Evolutionary conservation across 2,888 invertebrate genomes (phyloP).

Genomic region (Pterostichus niger): DNA sequence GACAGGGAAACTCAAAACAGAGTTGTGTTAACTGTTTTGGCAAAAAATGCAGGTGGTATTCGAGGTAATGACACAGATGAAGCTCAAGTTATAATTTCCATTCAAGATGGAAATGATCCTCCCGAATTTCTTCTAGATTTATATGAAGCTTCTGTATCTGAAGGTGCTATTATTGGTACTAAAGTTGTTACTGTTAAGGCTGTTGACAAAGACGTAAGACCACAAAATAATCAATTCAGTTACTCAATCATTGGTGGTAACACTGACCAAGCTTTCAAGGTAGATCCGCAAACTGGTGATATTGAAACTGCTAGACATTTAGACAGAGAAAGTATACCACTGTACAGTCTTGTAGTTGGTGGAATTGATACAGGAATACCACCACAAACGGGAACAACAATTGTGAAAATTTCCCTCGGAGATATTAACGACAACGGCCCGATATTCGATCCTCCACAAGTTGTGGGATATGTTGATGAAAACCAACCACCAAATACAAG

Average conservation of each 20-base stretch:
- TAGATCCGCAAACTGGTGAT: conserved; percentile 91
- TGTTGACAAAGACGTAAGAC: conserved; percentile 93
- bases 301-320: conserved; percentile 87
- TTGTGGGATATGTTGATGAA: conserved; percentile 89
- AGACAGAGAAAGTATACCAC: conserved; percentile 89
- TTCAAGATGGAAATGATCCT: conserved; percentile 98
- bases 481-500: conserved; percentile 91
- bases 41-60: conserved; percentile 96
- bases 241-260: conserved; percentile 94
- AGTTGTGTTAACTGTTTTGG: conserved; percentile 93
- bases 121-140: conserved; percentile 91
- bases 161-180: conserved; percentile 88
- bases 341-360: conserved; percentile 88
- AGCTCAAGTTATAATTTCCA: conserved; percentile 94
- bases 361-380: conserved; percentile 94
- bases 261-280: conserved; percentile 89
- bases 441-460: conserved; percentile 85
- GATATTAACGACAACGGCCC: conserved; percentile 98
- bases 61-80: conserved; percentile 97
- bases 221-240: conserved; percentile 94
- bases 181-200: conserved; percentile 90
- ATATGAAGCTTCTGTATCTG: conserved; percentile 90
- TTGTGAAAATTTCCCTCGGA: conserved; percentile 87
- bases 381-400: conserved; percentile 94
- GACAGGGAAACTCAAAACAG: conserved; percentile 94